Evolutionary conservation across 2,888 invertebrate genomes (phyloP), one percentile per base, ranked within the genome.

Genomic region (Listrodromus nycthemerus): DNA sequence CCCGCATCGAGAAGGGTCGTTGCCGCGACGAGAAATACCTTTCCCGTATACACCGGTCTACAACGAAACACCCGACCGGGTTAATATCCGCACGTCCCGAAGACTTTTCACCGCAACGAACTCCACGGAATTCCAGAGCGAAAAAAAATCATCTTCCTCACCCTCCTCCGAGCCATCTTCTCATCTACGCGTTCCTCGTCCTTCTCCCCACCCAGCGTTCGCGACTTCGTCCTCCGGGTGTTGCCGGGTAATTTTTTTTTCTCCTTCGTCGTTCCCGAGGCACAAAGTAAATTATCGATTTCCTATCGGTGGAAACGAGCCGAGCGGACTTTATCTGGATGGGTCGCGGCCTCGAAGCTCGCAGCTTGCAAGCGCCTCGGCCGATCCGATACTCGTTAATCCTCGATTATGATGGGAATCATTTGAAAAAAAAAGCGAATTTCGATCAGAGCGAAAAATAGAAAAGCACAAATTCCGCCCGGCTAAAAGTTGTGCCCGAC

Each of bases 271-370:
- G 78, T 78, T 85, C 69, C 70, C 71, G 27, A 48, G 41, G 58
- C 83, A 85, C 86, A 86, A 83, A 88, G 86, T 83, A 78, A 87
- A 86, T 81, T 87, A 87, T 87, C 82, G 87, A 87, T 87, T 87
- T 87, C 85, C 87, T 83, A 87, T 87, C 84, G 82, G 83, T 83
- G 50, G 41, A 86, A 85, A 83, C 84, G 84, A 85, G 83, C 79
- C 85, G 80, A 87, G 84, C 82, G 86, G 73, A 82, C 74, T 84
- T 86, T 83, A 86, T 85, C 79, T 77, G 71, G 80, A 77, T 74
- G 77, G 74, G 84, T 81, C 80, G 85, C 74, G 80, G 80, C 85
- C 80, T 73, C 83, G 80, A 50, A 65, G 52, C 27, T 75, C 65
- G 45, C 67, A 80, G 55, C 71, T 63, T 61, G 48, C 19, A 58